Evolutionary conservation across 2,888 invertebrate species (phyloP).

Genomic region (Tinea trinotella): DNA sequence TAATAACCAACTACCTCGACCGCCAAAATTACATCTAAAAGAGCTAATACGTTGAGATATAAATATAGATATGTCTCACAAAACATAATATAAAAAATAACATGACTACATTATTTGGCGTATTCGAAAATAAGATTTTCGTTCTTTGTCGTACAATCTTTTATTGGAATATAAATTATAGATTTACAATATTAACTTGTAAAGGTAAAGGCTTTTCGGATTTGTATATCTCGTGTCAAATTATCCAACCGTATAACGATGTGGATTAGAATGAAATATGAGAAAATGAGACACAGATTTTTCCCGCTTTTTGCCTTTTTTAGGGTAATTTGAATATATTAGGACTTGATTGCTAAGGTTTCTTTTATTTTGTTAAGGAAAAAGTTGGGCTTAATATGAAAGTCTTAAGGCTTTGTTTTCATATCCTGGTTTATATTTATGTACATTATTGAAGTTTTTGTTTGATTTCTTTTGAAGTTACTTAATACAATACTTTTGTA

Average conservation of each 20-base stretch:
- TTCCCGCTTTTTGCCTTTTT: slow-evolving; percentile 29
- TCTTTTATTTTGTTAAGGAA: slow-evolving; percentile 19
- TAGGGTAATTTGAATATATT: slow-evolving; percentile 48
- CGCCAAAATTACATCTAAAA: no score
- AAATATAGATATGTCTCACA: no score
- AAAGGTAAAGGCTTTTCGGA: not conserved
- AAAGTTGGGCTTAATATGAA: not conserved
- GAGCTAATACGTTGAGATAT: no score
- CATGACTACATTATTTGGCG: no score
- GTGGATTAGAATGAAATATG: slow-evolving; percentile 34
- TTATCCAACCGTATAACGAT: slow-evolving; percentile 1
- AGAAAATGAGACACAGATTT: slow-evolving; percentile 36
- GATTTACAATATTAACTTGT: not conserved
- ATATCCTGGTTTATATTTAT: not conserved
- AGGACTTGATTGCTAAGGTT: slow-evolving; percentile 33
- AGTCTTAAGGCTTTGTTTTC: not conserved
- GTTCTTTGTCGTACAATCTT: no score
- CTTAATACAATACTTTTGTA: no score
- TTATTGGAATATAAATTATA: not conserved
- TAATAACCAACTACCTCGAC: no score
- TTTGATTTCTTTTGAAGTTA: not conserved
- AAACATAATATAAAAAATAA: no score
- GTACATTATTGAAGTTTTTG: not conserved
- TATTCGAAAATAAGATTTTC: no score
- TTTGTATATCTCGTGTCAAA: not conserved